Evolutionary conservation across 2,888 invertebrate species (phyloP), one percentile per base, ranked within the genome.

Genomic region (Stramonita haemastoma): DNA sequence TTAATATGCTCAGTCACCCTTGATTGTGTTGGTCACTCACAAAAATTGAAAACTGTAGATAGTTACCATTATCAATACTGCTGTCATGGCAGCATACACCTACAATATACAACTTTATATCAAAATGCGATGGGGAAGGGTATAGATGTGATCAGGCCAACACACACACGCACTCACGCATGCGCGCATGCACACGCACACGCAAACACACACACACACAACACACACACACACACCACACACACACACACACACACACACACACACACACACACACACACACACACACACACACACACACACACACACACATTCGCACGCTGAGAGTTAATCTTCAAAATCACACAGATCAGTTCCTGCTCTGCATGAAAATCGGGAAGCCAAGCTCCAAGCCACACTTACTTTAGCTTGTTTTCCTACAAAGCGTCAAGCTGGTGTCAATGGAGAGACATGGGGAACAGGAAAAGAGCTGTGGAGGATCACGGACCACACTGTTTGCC

Each of bases 401-500:
- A 66, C 19, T 17, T 22, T 13, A 22, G 26, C 5, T 22, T 66
- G 26, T 66, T 66, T 13, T 66, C 66, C 26, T 13, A 13, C 17
- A 4, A 17, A 66, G 66, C 66, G 4, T 22, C 19, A 26, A 66
- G 17, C 1, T 66, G 66, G 26, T 22, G 66, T 17, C 66, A 66
- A 66, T 66, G 66, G 13, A 13, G 66, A 66, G 66, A 22, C 66
- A 66, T 22, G 66, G 17, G 66, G 66, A 66, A 26, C 66, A 66
- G 19, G 26, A 66, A 66, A 2, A 26, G 66, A 66, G 26, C 19
- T 17, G 19, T 66, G 66, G 13, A 13, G 66, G 19, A 66, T 26
- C 26, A 56, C 32, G 32, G 79, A 73, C 79, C 34, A 26, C 57
- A 36, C 32, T 87, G 87, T 87, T 87, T 87, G 81, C 32, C 73